Percentiles rank a stretch among this genome's conserved stretches.
Evolutionary conservation across 2,888 invertebrate species (phyloP).

Genomic region (Archips crataeganus): DNA sequence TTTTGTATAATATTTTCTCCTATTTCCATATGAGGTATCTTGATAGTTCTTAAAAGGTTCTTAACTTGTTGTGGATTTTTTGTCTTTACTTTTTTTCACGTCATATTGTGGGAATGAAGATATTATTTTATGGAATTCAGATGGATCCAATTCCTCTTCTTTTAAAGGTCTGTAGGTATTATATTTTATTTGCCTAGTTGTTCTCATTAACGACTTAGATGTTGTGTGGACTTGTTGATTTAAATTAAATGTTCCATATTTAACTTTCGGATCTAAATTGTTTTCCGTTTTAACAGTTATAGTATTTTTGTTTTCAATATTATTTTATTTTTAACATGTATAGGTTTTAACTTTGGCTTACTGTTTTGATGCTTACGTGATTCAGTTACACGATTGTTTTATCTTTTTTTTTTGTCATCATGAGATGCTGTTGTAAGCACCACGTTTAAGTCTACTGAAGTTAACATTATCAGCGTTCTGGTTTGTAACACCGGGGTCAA

Average conservation of each 20-base stretch:
- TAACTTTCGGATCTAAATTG: not conserved
- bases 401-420: not conserved
- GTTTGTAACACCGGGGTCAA: not conserved
- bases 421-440: not conserved
- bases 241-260: not conserved
- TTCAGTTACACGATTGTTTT: not conserved
- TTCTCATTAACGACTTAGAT: not conserved
- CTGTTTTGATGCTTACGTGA: not conserved
- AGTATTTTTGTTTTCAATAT: not conserved
- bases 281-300: not conserved
- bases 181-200: slow-evolving; percentile 49
- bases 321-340: not conserved
- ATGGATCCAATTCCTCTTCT: slow-evolving; percentile 54
- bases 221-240: not conserved
- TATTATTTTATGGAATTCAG: slow-evolving; percentile 19
- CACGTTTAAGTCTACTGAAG: not conserved
- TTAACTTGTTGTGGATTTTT: slow-evolving; percentile 6
- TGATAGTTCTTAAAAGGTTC: too few relatives aligned
- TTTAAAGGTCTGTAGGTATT: slow-evolving; percentile 64
- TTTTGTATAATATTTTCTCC: not conserved
- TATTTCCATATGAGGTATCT: not conserved
- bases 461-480: not conserved
- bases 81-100: slow-evolving; percentile 15
- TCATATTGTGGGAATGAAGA: slow-evolving; percentile 14
- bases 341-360: not conserved